Conservation (phyloP, 2,797 vertebrate species). For the Pachyuromys duprasi region DNA sequence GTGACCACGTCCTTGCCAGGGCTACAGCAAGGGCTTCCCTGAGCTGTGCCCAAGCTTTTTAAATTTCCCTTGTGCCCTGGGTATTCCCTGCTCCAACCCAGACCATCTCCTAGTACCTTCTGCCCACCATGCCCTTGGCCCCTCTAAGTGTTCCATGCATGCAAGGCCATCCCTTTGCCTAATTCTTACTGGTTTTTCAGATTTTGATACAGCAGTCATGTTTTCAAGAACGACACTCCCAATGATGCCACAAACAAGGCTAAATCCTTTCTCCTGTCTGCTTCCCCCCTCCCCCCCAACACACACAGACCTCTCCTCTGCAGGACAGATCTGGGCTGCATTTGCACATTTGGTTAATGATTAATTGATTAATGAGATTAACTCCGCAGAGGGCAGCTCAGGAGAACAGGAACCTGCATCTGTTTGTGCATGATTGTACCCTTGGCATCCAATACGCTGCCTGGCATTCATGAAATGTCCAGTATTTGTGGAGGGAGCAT, state of each 20-base stretch:
- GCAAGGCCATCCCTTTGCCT: background rate
- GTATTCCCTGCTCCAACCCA: background rate
- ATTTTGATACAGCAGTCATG: background rate
- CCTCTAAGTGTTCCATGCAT: background rate
- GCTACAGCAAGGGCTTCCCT: background rate
- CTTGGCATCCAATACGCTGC: background rate
- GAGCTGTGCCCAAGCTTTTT: background rate
- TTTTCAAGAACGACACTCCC: slow-evolving; percentile 9
- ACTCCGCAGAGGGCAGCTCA: background rate
- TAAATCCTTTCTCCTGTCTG: background rate
- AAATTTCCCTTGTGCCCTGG: background rate
- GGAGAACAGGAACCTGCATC: background rate
- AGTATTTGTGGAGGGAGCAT: background rate
- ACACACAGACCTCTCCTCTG: background rate
- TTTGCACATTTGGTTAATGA: background rate
- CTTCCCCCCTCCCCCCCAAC: background rate
- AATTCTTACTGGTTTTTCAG: background rate
- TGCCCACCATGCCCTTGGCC: background rate
- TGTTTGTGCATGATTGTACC: background rate
- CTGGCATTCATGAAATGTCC: background rate
- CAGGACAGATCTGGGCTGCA: background rate
- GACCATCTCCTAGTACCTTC: background rate
- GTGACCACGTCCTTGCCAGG: background rate
- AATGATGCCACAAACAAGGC: background rate
- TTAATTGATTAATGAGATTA: slow-evolving; percentile 9